A percentile compares a stretch with the other conserved stretches of the same genome.
phyloP scores from a whole-genome alignment of 2,113 vertebrate species.

The Nanorana parkeri region DNA sequence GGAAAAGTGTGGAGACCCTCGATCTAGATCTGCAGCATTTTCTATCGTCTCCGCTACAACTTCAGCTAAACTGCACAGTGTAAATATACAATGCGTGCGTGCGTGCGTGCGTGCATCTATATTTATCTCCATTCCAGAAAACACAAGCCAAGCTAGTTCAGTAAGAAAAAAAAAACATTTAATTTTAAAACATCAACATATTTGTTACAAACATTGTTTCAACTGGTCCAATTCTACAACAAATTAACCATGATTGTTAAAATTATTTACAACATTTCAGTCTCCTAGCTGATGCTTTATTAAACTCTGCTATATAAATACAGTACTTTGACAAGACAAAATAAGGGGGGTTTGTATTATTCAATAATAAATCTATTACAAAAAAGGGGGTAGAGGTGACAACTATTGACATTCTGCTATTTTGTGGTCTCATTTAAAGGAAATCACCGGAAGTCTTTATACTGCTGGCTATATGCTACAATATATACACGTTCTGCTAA shows the following conservation, averaged over 20 bases:
- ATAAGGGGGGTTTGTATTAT: slow-evolving; percentile 18
- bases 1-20: no score
- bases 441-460: neutral
- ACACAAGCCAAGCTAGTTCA: neutral
- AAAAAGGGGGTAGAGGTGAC: neutral
- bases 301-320: slow-evolving; percentile 79
- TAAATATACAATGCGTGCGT: no score
- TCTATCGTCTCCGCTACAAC: no score
- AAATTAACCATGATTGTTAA: slow-evolving; percentile 83
- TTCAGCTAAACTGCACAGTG: no score
- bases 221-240: slow-evolving; percentile 86
- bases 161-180: slow-evolving; percentile 29
- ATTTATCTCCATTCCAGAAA: neutral
- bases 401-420: neutral
- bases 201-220: slow-evolving; percentile 60
- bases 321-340: slow-evolving; percentile 79
- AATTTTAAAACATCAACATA: slow-evolving; percentile 47
- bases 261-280: slow-evolving; percentile 80
- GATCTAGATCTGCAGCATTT: no score
- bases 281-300: slow-evolving; percentile 66
- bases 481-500: neutral
- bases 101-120: no score
- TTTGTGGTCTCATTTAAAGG: neutral
- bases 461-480: neutral
- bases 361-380: neutral